Evolutionary conservation across 2,888 invertebrate genomes (phyloP), one percentile per base, ranked within the genome.

Genomic region (Stratiomys singularior): DNA sequence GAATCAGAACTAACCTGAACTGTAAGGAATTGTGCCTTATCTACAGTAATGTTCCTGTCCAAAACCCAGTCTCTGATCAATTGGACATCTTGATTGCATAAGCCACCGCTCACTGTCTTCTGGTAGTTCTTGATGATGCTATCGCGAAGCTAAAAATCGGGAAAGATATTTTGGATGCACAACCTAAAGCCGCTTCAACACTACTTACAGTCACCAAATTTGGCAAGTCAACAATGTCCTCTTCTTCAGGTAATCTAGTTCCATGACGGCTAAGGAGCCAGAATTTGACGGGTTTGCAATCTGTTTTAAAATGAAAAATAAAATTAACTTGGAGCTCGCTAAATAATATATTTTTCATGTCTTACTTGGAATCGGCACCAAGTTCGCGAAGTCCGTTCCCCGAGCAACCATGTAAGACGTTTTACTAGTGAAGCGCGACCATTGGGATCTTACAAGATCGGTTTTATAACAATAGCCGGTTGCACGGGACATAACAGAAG

Each of bases 211-310:
- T 88, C 0, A 87, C 87, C 21, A 95, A 87, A 23, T 88, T 86
- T 66, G 89, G 86, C 52, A 94, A 88, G 7, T 88, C 87, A 1
- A 84, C 81, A 11, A 93, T 90, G 77, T 90, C 90, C 0, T 86
- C 84, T 0, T 86, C 85, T 18, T 89, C 89, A 0, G 95, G 93
- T 81, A 92, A 89, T 81, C 91, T 89, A 0, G 93, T 90, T 7
- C 94, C 94, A 82, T 93, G 92, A 2, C 93, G 89, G 80, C 89
- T 89, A 64, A 93, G 84, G 83, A 93, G 88, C 94, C 94, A 95
- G 78, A 94, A 89, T 81, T 93, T 93, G 1, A 89, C 86, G 0
- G 94, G 91, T 78, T 89, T 88, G 82, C 95, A 95, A 82, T 92
- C 94, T 94, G 85, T 9, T 9, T 37, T 37, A 37, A 37, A 37